These are phyloP conservation scores for Crax fasciolata DNA, from an alignment of 2,797 vertebrate genomes.

Conservation along the genomic window DNA sequence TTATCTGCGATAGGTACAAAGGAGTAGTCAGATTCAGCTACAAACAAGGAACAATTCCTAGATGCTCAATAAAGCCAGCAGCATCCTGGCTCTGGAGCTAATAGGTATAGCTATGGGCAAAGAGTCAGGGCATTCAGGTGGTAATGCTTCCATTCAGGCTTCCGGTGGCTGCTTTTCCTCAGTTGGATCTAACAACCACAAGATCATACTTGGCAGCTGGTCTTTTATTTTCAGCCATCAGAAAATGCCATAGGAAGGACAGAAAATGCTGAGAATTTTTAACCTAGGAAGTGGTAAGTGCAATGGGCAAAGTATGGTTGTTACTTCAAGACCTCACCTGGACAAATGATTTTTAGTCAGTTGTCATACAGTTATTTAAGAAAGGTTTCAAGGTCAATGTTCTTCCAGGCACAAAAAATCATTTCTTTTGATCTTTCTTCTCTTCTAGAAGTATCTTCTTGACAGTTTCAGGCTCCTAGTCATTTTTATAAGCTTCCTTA, in stretches of 20 bases:
- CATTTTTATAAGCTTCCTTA: background rate
- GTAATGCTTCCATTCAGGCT: background rate
- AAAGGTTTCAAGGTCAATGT: background rate
- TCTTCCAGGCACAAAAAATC: background rate
- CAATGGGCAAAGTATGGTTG: background rate
- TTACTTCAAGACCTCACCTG: background rate
- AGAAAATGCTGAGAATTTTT: background rate
- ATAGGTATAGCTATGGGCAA: rapidly evolving
- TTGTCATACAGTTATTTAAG: background rate
- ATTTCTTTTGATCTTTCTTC: background rate
- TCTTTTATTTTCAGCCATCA: background rate
- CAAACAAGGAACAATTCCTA: background rate
- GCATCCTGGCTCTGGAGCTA: background rate
- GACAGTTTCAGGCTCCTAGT: background rate
- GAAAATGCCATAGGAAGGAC: background rate
- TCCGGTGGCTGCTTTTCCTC: background rate
- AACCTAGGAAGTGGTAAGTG: background rate
- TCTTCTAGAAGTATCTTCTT: background rate
- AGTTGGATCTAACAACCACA: rapidly evolving
- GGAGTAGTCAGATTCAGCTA: background rate
- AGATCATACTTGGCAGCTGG: background rate
- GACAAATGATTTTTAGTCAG: background rate
- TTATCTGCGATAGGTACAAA: background rate
- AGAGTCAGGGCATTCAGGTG: background rate
- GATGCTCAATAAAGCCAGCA: background rate